Evolutionary conservation across 2,797 vertebrate species (phyloP), one percentile per base, ranked within the genome.

Genomic region (Hemitrygon akajei): DNA sequence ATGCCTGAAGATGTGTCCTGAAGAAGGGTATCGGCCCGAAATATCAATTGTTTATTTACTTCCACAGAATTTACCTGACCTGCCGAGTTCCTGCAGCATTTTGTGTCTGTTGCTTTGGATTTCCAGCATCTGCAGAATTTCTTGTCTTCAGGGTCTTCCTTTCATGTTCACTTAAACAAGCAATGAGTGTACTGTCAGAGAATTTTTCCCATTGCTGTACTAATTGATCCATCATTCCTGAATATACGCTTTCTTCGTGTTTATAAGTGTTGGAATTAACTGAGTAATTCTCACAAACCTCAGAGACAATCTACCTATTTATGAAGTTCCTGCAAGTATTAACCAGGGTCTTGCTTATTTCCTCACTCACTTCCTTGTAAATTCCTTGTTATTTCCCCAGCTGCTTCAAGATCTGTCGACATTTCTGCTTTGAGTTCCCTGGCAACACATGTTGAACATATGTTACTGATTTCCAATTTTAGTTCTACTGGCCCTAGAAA

Each of bases 341-440:
- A 93, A 93, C 91, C 91, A 93, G 91, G 47, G 27, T n/a, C 91
- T 93, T 93, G 66, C 71, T 56, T 93, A 58, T 93, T 93, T 93
- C 91, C 91, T 93, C 69, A 76, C 91, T 93, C 91, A 76, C 76
- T 93, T 93, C 91, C 91, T 93, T 75, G 11, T 75, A 76, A 75
- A 92, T 92, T 75, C 37, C 75, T 37, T 30, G 69, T 40, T 92
- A 75, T 40, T 27, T 93, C 73, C 71, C 91, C 22, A 58, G 73
- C 71, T 75, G 91, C 69, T 47, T 93, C 71, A 47, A 76, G 91
- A 93, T 75, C 37, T 76, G 91, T 47, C 47, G 25, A 56, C 71
- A 20, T 76, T 56, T 76, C 12, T 6, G 40, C 71, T 56, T 93
- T 93, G 25, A 47, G 40, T 76, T 93, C 14, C 40, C 76, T 18